Evolutionary conservation across 2,113 vertebrate species (phyloP), one percentile per base, ranked within the genome.

Genomic region (cat (Felis catus)): DNA sequence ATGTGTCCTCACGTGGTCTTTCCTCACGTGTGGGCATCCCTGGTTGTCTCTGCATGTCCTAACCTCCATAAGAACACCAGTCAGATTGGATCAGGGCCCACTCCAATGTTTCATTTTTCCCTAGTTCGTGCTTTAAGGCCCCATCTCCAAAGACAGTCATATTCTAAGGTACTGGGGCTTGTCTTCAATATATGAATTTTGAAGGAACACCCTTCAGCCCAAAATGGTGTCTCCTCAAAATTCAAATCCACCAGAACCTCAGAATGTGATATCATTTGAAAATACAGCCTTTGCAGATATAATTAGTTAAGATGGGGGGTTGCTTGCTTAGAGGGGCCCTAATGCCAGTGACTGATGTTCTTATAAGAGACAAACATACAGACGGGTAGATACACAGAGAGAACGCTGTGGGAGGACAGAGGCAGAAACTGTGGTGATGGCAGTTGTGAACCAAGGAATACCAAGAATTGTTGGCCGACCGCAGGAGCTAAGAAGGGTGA

Each of bases 321-420:
- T 53, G 39, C 61, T 90, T 58, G 48, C 51, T 65, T 51, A 4
- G 27, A n/a, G 33, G 11, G 65, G 21, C 41, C 73, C 66, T 53
- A 15, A 63, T 87, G 31, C n/a, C 65, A 71, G 27, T 27, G 41
- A 61, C 7, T 41, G 71, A 23, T n/a, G 10, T 65, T 87, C 73
- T 29, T 65, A 4, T 39, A 63, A 80, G 16, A 70, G 53, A 63
- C 33, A n/a, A 10, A 55, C 18, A 29, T 19, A 48, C 55, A 27
- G 13, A 18, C 25, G 31, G 71, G 45, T 45, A 45, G 45, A 70
- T 39, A 68, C 18, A 36, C 25, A 51, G 39, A 18, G 31, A 33
- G 51, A 84, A 51, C 0, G 0, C 39, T 36, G 15, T 0, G 15
- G 25, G 65, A 48, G 16, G 65, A 41, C 19, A 7, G 39, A 53